Evolutionary conservation across 2,797 vertebrate genomes (phyloP), one percentile per base, ranked within the genome.

Genomic region (Thamnophis elegans): DNA sequence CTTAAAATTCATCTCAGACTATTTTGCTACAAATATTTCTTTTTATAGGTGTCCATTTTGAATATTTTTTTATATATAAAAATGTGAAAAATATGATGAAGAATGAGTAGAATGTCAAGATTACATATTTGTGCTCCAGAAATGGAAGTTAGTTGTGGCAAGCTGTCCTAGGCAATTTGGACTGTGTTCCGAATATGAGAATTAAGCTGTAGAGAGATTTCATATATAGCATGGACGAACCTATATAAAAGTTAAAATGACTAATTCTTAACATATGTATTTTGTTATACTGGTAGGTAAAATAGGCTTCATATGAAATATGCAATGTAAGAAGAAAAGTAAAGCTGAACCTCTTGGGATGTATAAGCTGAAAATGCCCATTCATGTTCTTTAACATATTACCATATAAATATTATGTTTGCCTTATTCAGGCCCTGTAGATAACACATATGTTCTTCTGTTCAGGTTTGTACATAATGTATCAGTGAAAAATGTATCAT

Each of bases 391-490:
- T 58, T 47, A 87, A 25, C 51, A 87, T 82, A 89, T 93, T 93
- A 68, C 68, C 58, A 87, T 89, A 73, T 89, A 86, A 85, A 86
- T 85, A 59, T 91, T 89, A 53, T 82, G n/a, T 87, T 59, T 89
- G 32, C 10, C 55, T 91, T 89, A 85, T 58, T 89, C 36, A 87
- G 88, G 16, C n/a, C 87, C 47, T 89, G 88, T 89, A 89, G 56
- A 89, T 92, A 36, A 92, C 13, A 92, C 26, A 25, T 42, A 32
- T 20, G 3, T 32, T 91, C 26, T 36, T 8, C 73, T 94, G 85
- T 32, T 60, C 25, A 89, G 54, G 68, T 90, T 92, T 91, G 85
- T 62, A 78, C 89, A 82, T n/a, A 89, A 36, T 89, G 32, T 91
- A 85, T 89, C 59, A 85, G 13, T 60, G 87, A 92, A n/a, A 22